Base-by-base conservation (phyloP, 2,888 invertebrate species). In the Microchrysa polita region DNA sequence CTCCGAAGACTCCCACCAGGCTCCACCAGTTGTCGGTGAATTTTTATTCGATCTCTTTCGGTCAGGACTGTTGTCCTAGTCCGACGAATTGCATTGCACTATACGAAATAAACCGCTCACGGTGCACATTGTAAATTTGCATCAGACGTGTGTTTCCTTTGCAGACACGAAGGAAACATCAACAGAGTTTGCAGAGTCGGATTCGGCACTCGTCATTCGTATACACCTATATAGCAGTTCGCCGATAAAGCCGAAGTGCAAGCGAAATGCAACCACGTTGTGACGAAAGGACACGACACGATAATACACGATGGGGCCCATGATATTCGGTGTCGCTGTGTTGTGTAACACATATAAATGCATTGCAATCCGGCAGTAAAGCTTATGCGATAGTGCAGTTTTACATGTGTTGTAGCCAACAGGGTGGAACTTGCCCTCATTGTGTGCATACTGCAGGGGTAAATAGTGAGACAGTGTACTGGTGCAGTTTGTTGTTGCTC, bases 81-180 rank as follows among this genome's bases (percentile, higher is more conserved):
- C 65, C 20, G 10, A 9, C 67, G n/a, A 18, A 20, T 14, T n/a
- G 14, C 34, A 55, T 16, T n/a, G 42, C 69, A 55, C 16, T 40
- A 55, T 20, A n/a, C n/a, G n/a, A n/a, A n/a, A n/a, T n/a, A n/a
- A n/a, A n/a, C n/a, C 27, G 27, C 2, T 7, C 7, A 34, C 7
- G 27, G 27, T 67, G 23, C 5, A 40, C 55, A 57, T 55, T 69
- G 69, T 69, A 69, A 69, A 69, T 42, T 40, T 69, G 57, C 69
- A 55, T 69, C 69, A 55, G 55, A 57, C 69, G 69, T 57, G 55
- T 57, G 55, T 55, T 69, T 1, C 10, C 69, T 69, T 14, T 40
- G 48, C 40, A 69, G 55, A n/a, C 34, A 22, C 16, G 40, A 10
- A 44, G 42, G 20, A 57, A 40, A 57, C 69, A 52, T 55, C 20